Conservation (phyloP, 2,888 invertebrate species). For the Deilephila porcellus region DNA sequence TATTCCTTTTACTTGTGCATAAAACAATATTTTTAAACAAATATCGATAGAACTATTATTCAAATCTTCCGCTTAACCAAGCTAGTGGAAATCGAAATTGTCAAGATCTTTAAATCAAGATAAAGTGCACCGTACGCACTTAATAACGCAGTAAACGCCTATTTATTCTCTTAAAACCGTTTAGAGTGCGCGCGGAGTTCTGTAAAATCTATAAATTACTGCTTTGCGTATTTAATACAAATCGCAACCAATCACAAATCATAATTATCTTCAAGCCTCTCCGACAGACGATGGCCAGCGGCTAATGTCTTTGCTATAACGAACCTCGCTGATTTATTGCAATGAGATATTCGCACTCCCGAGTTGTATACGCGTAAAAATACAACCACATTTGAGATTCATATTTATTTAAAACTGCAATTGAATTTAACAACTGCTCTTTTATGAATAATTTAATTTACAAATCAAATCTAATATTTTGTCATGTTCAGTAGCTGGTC, state of each 20-base stretch:
- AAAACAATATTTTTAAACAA: not conserved
- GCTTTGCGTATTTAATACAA: slow-evolving; percentile 28
- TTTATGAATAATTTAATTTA: not conserved
- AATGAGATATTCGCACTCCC: slow-evolving; percentile 8
- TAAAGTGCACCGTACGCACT: not conserved
- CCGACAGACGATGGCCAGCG: slow-evolving; percentile 47
- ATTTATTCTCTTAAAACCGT: slow-evolving; percentile 17
- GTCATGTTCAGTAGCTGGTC: too few species aligned
- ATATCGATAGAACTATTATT: not conserved
- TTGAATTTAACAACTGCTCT: not conserved
- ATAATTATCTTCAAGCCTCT: slow-evolving; percentile 59
- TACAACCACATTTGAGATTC: not conserved
- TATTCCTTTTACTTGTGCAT: not conserved
- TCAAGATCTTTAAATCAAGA: not conserved
- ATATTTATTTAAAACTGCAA: not conserved
- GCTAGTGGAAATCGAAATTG: not conserved
- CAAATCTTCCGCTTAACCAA: not conserved
- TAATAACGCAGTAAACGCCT: slow-evolving; percentile 1
- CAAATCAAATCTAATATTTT: too few species aligned
- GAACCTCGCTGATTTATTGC: slow-evolving; percentile 62
- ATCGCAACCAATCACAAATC: slow-evolving; percentile 57
- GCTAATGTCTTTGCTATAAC: slow-evolving; percentile 59
- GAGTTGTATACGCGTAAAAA: slow-evolving; percentile 10
- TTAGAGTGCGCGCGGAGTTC: slow-evolving; percentile 4
- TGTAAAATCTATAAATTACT: slow-evolving; percentile 19